Evolutionary conservation across 2,113 vertebrate species (phyloP).

Genomic region (Colossoma macropomum): DNA sequence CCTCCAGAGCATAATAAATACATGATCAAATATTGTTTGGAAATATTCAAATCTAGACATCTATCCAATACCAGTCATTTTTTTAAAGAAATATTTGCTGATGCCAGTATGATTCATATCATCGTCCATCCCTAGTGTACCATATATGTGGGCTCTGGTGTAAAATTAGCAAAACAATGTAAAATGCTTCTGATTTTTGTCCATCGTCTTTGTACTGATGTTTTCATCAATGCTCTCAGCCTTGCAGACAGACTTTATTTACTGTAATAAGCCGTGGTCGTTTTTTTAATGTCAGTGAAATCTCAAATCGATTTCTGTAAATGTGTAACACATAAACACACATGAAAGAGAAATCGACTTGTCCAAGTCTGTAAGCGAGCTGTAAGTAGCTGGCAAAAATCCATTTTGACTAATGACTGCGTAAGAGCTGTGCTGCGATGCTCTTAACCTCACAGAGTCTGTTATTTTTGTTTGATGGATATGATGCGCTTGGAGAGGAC

Average conservation of each 20-base stretch:
- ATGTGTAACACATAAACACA: neutral
- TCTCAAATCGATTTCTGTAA: neutral
- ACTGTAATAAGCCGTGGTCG: neutral
- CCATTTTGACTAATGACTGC: neutral
- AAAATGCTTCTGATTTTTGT: too few species aligned
- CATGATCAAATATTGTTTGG: too few species aligned
- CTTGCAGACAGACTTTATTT: neutral
- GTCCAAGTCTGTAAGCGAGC: neutral
- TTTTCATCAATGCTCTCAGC: neutral
- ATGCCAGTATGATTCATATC: too few species aligned
- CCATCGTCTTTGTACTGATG: neutral
- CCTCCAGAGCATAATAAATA: too few species aligned
- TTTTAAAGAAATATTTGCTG: too few species aligned
- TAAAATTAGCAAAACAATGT: too few species aligned
- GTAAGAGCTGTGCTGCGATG: neutral
- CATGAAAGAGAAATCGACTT: neutral
- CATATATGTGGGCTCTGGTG: too few species aligned
- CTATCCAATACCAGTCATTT: too few species aligned
- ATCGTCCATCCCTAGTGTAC: too few species aligned
- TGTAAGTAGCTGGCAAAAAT: neutral
- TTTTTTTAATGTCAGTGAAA: neutral
- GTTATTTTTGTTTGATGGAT: conserved; percentile 8
- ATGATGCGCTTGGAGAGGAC: neutral
- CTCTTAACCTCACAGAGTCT: neutral
- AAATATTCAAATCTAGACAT: too few species aligned